These are phyloP conservation scores for Drosophila cardini DNA, from an alignment of 1,140 invertebrate species.

Conservation along the genomic window DNA sequence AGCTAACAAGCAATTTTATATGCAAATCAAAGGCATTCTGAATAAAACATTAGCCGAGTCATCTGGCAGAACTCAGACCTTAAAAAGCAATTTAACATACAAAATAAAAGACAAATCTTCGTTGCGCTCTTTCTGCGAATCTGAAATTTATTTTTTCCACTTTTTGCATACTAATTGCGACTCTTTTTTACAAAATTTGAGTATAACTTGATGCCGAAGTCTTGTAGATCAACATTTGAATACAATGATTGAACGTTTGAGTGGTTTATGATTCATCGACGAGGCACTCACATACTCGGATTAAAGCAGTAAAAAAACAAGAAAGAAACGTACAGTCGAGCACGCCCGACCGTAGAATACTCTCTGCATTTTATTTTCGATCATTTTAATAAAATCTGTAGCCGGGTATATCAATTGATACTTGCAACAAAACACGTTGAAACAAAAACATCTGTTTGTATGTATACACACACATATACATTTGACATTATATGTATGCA, in stretches of 20 bases:
- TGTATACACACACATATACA: too few relatives aligned
- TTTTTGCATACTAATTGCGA: slow-evolving; percentile 57
- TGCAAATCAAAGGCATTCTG: slow-evolving; percentile 65
- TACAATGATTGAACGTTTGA: slow-evolving; percentile 62
- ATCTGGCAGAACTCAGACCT: slow-evolving; percentile 28
- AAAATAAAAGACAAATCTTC: slow-evolving; percentile 24
- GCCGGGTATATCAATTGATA: too few relatives aligned
- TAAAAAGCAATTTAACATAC: slow-evolving; percentile 39
- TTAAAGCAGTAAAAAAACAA: too few relatives aligned
- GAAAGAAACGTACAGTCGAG: too few relatives aligned
- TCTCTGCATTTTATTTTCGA: too few relatives aligned
- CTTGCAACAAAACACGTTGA: too few relatives aligned
- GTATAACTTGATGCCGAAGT: slow-evolving; percentile 40
- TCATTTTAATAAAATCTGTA: too few relatives aligned
- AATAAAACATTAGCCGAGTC: slow-evolving; percentile 68
- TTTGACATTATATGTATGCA: too few relatives aligned
- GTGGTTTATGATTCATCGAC: slow-evolving; percentile 51
- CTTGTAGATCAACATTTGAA: slow-evolving; percentile 58
- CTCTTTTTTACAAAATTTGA: slow-evolving; percentile 35
- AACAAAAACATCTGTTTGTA: too few relatives aligned
- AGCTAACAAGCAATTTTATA: slow-evolving; percentile 73
- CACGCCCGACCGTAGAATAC: too few relatives aligned
- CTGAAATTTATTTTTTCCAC: slow-evolving; percentile 40
- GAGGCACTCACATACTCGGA: neutral
- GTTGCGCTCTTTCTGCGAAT: slow-evolving; percentile 41